Conservation (phyloP, 1,140 invertebrate species). For the Camponotus floridanus region DNA sequence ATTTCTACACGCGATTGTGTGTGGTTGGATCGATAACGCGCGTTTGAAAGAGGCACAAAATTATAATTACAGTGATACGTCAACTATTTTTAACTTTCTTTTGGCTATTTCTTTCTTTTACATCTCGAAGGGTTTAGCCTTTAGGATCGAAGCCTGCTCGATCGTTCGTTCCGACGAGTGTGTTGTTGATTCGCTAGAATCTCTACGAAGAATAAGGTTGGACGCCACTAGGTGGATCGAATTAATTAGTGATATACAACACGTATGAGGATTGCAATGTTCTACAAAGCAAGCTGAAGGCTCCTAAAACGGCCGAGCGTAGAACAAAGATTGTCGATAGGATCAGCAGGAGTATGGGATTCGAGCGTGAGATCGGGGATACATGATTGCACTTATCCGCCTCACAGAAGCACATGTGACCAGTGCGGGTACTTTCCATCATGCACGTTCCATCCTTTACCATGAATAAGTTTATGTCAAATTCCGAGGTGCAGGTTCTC, state of each 20-base stretch:
- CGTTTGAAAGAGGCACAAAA: constrained; percentile 38
- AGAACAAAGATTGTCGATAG: constrained; percentile 81
- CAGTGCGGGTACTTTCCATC: constrained; percentile 98
- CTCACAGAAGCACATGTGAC: constrained; percentile 99
- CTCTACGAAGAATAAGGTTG: constrained; percentile 68
- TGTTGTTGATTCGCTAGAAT: constrained; percentile 62
- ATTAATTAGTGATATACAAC: constrained; percentile 72
- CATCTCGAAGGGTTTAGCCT: neutral
- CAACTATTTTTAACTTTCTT: neutral
- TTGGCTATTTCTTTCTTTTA: neutral
- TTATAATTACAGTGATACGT: neutral
- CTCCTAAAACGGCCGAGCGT: constrained; percentile 72
- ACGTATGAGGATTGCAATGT: constrained; percentile 80
- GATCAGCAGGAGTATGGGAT: constrained; percentile 79
- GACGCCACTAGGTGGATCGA: constrained; percentile 66
- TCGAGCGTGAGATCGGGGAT: constrained; percentile 80
- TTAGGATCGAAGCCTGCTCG: constrained; percentile 20
- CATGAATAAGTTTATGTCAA: constrained; percentile 98
- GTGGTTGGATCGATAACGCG: neutral
- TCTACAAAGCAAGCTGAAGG: constrained; percentile 85
- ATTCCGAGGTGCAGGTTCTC: constrained; percentile 95
- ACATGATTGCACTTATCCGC: constrained; percentile 96
- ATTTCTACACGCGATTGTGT: neutral
- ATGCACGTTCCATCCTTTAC: constrained; percentile 98
- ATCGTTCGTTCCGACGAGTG: constrained; percentile 68